Conservation (phyloP, 2,797 vertebrate genomes). For the Brotula barbata region DNA sequence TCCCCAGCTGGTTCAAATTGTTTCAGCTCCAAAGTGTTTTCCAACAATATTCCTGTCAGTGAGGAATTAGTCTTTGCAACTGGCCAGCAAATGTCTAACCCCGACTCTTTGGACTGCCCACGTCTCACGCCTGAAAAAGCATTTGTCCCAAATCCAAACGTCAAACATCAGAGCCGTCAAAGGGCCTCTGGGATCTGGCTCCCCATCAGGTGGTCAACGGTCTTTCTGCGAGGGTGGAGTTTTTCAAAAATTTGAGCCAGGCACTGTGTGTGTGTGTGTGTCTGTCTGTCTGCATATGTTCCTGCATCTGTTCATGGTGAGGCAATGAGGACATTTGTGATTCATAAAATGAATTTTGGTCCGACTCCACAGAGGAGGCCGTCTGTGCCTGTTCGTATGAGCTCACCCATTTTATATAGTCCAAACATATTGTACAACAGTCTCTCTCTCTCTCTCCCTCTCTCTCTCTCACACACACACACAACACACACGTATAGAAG, state of each 20-base stretch:
- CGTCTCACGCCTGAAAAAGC: constrained; percentile 4
- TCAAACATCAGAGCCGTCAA: constrained; percentile 55
- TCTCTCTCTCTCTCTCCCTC: neutral
- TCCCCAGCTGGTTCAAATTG: constrained; percentile 62
- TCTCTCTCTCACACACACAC: constrained; percentile 25
- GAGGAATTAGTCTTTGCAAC: constrained; percentile 60
- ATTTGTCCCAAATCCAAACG: constrained; percentile 43
- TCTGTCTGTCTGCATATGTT: constrained; percentile 40
- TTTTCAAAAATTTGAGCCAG: constrained; percentile 13
- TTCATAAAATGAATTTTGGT: constrained; percentile 64
- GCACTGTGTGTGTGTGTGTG: constrained; percentile 10
- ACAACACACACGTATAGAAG: constrained; percentile 28
- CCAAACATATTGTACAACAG: constrained; percentile 39
- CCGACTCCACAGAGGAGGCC: constrained; percentile 48
- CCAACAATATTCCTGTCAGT: constrained; percentile 58
- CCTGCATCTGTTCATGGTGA: constrained; percentile 56
- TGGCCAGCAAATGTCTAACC: constrained; percentile 62
- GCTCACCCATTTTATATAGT: constrained; percentile 63
- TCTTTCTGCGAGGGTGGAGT: neutral
- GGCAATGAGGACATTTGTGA: constrained; percentile 57
- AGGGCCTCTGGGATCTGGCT: constrained; percentile 22
- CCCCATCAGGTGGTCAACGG: constrained; percentile 16
- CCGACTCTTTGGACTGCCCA: constrained; percentile 17
- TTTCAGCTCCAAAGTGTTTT: constrained; percentile 58
- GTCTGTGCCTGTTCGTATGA: constrained; percentile 65